Evolutionary conservation across 2,888 invertebrate species (phyloP).

Genomic region (Tenthredo mesomela): DNA sequence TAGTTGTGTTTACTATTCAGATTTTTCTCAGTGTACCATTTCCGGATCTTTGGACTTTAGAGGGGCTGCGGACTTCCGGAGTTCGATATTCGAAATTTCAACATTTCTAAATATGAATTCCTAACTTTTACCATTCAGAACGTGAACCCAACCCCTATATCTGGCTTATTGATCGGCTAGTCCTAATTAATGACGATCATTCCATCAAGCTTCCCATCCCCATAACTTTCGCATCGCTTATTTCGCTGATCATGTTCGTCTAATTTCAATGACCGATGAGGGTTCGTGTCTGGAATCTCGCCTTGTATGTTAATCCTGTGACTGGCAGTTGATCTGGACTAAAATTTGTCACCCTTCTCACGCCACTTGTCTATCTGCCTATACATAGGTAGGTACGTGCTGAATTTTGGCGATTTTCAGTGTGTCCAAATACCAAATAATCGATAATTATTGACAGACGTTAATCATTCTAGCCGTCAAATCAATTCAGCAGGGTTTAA

Average conservation of each 20-base stretch:
- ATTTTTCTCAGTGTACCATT: too few species aligned
- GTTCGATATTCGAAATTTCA: too few species aligned
- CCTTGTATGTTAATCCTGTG: not conserved
- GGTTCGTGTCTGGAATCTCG: not conserved
- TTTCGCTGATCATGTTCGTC: not conserved
- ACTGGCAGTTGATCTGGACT: not conserved
- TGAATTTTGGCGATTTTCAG: too few species aligned
- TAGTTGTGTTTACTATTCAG: too few species aligned
- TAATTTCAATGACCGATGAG: not conserved
- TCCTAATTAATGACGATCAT: not conserved
- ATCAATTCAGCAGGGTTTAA: not conserved
- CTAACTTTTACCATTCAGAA: not conserved
- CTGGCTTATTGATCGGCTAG: not conserved
- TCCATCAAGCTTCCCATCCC: not conserved
- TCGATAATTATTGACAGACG: constrained; percentile 17
- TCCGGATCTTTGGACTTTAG: too few species aligned
- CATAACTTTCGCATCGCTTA: not conserved
- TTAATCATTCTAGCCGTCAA: not conserved
- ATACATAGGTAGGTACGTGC: too few species aligned
- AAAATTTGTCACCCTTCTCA: not conserved
- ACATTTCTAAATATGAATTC: too few species aligned
- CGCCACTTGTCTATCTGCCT: not conserved
- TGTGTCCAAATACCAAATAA: not conserved
- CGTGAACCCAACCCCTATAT: not conserved
- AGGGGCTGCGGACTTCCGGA: too few species aligned